phyloP scores from a whole-genome alignment of 2,797 vertebrate species.

The Cuniculus paca region DNA sequence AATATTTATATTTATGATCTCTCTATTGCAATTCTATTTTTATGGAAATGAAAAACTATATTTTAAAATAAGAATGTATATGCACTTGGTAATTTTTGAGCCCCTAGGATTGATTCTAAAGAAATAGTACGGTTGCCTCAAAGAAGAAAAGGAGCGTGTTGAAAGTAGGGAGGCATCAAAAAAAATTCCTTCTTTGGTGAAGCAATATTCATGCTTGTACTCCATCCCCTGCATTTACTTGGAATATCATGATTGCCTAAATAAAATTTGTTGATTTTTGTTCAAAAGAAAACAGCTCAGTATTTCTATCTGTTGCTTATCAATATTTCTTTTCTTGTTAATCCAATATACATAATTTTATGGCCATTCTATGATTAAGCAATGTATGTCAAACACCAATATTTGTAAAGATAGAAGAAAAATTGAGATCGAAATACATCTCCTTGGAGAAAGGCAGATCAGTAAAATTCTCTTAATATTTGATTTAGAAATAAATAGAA shows the following conservation, averaged over 20 bases:
- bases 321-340: background rate
- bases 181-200: background rate
- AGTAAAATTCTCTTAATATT: background rate
- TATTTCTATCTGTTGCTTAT: background rate
- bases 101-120: background rate
- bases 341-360: background rate
- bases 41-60: background rate
- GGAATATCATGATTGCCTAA: background rate
- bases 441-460: background rate
- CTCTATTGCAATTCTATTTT: background rate
- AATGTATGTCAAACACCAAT: background rate
- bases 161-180: background rate
- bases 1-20: background rate
- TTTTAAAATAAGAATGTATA: background rate
- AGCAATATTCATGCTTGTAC: background rate
- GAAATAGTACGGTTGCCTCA: background rate
- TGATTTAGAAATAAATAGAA: background rate
- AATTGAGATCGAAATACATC: background rate
- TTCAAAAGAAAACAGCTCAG: background rate
- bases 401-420: background rate
- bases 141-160: background rate
- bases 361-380: background rate
- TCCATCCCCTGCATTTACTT: background rate
- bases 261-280: background rate
- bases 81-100: background rate